These are phyloP conservation scores for Gymnocypris eckloni DNA, from an alignment of 2,797 vertebrate species.

Conservation along the genomic window DNA sequence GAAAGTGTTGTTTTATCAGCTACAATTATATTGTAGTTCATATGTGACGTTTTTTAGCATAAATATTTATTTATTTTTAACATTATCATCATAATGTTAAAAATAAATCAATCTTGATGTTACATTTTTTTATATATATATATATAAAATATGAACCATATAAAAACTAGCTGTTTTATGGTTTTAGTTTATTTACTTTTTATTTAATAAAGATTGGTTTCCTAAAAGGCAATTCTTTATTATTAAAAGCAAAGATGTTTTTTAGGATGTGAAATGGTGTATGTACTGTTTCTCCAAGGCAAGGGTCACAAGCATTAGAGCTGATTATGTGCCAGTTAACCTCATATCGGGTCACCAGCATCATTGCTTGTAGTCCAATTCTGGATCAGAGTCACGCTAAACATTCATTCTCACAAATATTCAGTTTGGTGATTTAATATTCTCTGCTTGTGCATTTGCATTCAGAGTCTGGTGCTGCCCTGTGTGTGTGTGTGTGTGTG, in stretches of 20 bases:
- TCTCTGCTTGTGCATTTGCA: background rate
- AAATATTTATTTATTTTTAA: too few species aligned
- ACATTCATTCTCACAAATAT: background rate
- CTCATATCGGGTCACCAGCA: constrained; percentile 1
- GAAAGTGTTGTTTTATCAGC: too few species aligned
- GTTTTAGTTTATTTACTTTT: background rate
- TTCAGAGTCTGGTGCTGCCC: background rate
- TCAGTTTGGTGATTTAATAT: background rate
- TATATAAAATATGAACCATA: too few species aligned
- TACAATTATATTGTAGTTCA: too few species aligned
- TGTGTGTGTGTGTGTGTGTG: background rate
- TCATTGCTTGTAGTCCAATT: background rate
- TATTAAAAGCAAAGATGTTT: background rate
- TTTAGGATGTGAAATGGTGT: background rate
- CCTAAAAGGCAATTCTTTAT: background rate
- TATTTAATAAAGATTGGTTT: background rate
- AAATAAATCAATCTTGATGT: too few species aligned
- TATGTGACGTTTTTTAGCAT: too few species aligned
- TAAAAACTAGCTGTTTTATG: too few species aligned
- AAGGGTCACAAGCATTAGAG: background rate
- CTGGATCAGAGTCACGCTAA: background rate
- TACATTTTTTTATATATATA: too few species aligned
- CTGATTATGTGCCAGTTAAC: constrained; percentile 10
- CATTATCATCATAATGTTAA: too few species aligned
- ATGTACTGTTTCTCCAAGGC: background rate